phyloP scores from a whole-genome alignment of 2,888 invertebrate species.

The Dinocampus coccinellae region DNA sequence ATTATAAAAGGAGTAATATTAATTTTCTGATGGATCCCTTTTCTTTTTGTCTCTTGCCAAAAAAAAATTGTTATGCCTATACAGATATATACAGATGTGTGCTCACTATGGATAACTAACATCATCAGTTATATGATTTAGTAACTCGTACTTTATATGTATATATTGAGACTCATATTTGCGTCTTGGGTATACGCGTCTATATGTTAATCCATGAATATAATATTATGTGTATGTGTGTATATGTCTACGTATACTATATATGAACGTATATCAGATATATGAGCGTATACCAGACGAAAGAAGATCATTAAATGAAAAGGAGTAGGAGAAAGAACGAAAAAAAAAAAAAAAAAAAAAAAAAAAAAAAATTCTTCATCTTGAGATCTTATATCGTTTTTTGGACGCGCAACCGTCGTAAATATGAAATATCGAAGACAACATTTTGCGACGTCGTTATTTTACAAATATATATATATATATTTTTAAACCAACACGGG shows the following conservation, averaged over 20 bases:
- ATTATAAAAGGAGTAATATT: slow-evolving; percentile 31
- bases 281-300: slow-evolving; percentile 8
- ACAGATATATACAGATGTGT: neutral
- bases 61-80: slow-evolving; percentile 12
- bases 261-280: slow-evolving; percentile 7
- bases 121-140: slow-evolving; percentile 25
- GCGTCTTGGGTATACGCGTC: slow-evolving; percentile 18
- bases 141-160: slow-evolving; percentile 30
- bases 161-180: neutral
- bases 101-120: neutral
- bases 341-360: too few relatives aligned
- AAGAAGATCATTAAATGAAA: slow-evolving; percentile 35
- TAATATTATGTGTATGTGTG: slow-evolving; percentile 1
- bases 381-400: slow-evolving; percentile 51
- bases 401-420: slow-evolving; percentile 57
- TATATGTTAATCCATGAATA: slow-evolving; percentile 67
- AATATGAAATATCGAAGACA: slow-evolving; percentile 64
- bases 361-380: slow-evolving; percentile 32
- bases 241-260: too few relatives aligned
- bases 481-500: neutral
- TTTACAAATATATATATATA: neutral
- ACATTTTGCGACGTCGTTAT: neutral
- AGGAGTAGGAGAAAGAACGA: too few relatives aligned
- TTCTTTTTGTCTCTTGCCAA: too few relatives aligned
- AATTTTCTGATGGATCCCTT: slow-evolving; percentile 15